Base-by-base conservation (phyloP, 1,140 invertebrate genomes). In the Eumaeus atala region DNA sequence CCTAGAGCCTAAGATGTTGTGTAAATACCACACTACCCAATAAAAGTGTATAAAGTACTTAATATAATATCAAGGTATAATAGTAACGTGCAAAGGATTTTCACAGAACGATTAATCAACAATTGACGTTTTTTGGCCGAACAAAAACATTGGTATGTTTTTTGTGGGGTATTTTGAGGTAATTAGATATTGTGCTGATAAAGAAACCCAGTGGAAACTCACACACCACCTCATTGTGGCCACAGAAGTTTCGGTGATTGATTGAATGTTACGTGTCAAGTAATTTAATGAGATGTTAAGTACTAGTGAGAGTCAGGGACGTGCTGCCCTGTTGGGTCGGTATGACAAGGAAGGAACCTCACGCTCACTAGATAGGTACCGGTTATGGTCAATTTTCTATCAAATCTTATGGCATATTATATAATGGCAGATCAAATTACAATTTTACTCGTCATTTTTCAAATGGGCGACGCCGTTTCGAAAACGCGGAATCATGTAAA, bases 101-200 rank as follows among this genome's bases (percentile, higher is more conserved):
- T 40, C 38, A 12, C 38, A 14, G n/a, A 40, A 40, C n/a, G 8
- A 14, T 40, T 40, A 12, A 40, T 40, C 38, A 40, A 40, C 38
- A 40, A 40, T 40, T n/a, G 38, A 40, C 11, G 37, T 38, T 38
- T 38, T 40, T 40, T 40, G n/a, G 9, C 14, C n/a, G 4, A 11
- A 11, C 38, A 40, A 40, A 40, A 40, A 40, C 38, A 40, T 0
- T 8, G 7, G 38, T 6, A 2, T 6, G 21, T 28, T 40, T 40
- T 40, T 40, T 40, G 36, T n/a, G 38, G 8, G n/a, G n/a, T 12
- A 12, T 40, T 40, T 40, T 12, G 14, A 40, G 38, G 38, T 40
- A 40, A 40, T 40, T 40, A 40, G 11, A 14, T 40, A 40, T 14
- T 14, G 12, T 40, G 38, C 38, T 8, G 38, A n/a, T 12, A n/a